These are phyloP conservation scores for Paramisgurnus dabryanus DNA, from an alignment of 2,113 vertebrate species.

Conservation along the genomic window DNA sequence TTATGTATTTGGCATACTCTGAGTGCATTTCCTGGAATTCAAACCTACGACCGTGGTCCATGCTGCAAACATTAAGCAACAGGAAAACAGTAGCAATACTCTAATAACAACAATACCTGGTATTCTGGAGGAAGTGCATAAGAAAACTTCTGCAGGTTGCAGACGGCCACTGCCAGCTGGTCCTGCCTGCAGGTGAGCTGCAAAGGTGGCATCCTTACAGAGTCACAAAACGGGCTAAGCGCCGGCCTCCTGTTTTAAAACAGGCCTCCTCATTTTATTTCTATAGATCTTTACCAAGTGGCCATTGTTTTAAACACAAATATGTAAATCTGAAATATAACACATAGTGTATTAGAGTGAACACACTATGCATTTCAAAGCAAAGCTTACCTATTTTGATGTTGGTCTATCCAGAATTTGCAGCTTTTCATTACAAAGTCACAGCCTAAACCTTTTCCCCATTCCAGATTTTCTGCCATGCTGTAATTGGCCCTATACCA, in stretches of 20 bases:
- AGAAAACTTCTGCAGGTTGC: constrained; percentile 91
- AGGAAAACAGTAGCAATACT: no score
- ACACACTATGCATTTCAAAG: background rate
- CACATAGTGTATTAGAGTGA: background rate
- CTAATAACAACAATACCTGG: constrained; percentile 77
- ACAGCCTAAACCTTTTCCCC: constrained; percentile 92
- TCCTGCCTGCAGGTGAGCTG: constrained; percentile 96
- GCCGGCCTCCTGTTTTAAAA: constrained; percentile 72
- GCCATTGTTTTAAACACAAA: constrained; percentile 8
- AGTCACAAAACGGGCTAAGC: constrained; percentile 88
- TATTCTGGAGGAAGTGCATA: constrained; percentile 87
- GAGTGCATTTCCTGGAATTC: no score
- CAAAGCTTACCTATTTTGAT: constrained; percentile 79
- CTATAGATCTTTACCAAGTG: background rate
- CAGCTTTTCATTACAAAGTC: constrained; percentile 97
- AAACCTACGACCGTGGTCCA: no score
- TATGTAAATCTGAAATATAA: no score
- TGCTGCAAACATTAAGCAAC: no score
- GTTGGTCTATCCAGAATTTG: constrained; percentile 94
- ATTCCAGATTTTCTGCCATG: constrained; percentile 92
- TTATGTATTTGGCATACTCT: no score
- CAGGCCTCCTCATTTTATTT: background rate
- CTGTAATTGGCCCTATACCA: constrained; percentile 99
- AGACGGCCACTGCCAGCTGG: constrained; percentile 94
- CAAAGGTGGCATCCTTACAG: constrained; percentile 86